Base-by-base conservation (phyloP, 2,797 vertebrate genomes). In the Pelobates cultripes region DNA sequence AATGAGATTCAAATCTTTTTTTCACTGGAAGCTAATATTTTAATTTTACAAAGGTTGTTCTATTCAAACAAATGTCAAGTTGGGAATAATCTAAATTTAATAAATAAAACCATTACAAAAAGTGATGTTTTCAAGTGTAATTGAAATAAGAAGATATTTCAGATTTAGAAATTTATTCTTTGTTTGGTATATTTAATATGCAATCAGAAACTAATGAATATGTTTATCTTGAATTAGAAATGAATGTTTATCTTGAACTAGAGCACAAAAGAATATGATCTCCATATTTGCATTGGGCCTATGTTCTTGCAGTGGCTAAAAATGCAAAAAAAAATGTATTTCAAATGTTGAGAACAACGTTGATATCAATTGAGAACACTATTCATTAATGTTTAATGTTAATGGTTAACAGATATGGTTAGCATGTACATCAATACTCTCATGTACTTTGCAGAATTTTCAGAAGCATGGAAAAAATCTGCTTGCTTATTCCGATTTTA, bases 1-100 rank as follows among this genome's bases (percentile, higher is more conserved):
- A 91, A 87, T 80, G 57, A 84, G 77, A 75, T 77, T 81, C 77
- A 87, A 89, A 88, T 87, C 85, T 87, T 86, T 86, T 57, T 57
- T 1, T 51, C 1, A 81, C 44, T 68, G 53, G 14, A 70, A 51
- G 1, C 28, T 9, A n/a, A 1, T 66, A 61, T 75, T 61, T 68
- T 73, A 74, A 43, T 28, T 63, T 63, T n/a, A 64, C 28, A 8
- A 17, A 10, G 13, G 41, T 72, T 72, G 9, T 64, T 43, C 60
- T 69, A 2, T 55, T 47, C 4, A 60, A 70, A 57, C 13, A 12
- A 57, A 5, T 6, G 28, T 44, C 14, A 78, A 44, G 14, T 44
- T 4, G 51, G 2, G 15, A 0, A 69, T 28, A 69, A 28, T 28
- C 28, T 28, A 28, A 10, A 74, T 28, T 28, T 28, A 28, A 28